Percentiles rank a stretch among this genome's conserved stretches.
Evolutionary conservation across 2,113 vertebrate species (phyloP).

Genomic region (Neotragus moschatus): DNA sequence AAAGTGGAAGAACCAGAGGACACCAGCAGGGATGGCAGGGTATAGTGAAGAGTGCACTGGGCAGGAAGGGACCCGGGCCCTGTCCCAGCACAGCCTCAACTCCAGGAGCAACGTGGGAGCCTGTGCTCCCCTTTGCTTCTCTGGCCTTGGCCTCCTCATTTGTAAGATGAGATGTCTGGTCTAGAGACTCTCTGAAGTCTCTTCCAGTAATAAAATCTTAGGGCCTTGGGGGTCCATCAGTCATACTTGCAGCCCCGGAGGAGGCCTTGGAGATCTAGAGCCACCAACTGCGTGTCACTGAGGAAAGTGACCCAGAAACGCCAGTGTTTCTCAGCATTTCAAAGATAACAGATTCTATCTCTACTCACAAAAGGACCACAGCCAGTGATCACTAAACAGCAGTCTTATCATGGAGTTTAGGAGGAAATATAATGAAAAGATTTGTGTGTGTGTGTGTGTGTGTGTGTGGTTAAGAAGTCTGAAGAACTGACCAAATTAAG

Average conservation of each 20-base stretch:
- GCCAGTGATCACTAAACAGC: not conserved
- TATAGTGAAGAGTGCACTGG: not conserved
- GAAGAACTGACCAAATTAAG: not conserved
- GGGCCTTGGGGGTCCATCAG: not conserved
- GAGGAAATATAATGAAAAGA: not conserved
- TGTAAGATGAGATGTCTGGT: not conserved
- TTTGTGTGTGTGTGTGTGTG: not conserved
- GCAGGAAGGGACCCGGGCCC: not conserved
- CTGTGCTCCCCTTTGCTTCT: not conserved
- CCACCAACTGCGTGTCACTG: not conserved
- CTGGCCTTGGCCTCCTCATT: not conserved
- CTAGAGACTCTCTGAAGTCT: not conserved
- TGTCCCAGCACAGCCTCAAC: not conserved
- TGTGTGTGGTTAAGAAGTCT: not conserved
- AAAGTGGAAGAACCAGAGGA: not conserved
- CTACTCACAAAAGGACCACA: not conserved
- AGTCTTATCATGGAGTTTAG: not conserved
- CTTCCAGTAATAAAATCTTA: not conserved
- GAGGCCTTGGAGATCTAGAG: not conserved
- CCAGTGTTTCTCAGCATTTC: not conserved
- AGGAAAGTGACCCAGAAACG: not conserved
- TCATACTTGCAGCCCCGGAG: not conserved
- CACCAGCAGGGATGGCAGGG: not conserved
- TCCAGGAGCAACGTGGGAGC: not conserved
- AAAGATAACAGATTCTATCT: not conserved